phyloP scores from a whole-genome alignment of 53 echinoderm and acorn worm genomes.

The Paracentrotus lividus region DNA sequence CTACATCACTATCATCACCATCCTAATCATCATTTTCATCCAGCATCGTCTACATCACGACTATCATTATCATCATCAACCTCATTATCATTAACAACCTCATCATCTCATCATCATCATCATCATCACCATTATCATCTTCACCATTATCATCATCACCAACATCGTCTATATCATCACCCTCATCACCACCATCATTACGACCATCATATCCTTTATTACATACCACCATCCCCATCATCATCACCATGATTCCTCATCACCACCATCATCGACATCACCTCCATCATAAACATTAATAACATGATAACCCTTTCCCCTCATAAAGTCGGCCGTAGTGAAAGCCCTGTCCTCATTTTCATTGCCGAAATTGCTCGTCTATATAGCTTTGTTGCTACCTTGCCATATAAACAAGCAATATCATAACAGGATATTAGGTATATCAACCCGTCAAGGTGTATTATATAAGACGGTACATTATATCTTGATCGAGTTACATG shows the following conservation, averaged over 20 bases:
- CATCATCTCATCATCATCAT: background rate
- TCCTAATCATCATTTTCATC: background rate
- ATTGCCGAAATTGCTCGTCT: background rate
- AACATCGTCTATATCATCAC: background rate
- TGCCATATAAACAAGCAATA: conserved; percentile 22
- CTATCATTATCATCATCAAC: background rate
- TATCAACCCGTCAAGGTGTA: conserved; percentile 21
- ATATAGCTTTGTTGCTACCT: background rate
- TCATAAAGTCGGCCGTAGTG: too few relatives aligned
- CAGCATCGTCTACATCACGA: background rate
- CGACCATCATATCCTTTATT: background rate
- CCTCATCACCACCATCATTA: background rate
- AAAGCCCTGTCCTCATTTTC: background rate
- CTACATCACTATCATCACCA: background rate
- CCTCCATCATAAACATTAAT: background rate
- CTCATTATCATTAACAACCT: background rate
- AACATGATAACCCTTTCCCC: background rate
- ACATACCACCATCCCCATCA: background rate
- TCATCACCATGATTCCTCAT: background rate
- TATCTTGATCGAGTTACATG: background rate
- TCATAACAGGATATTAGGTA: conserved; percentile 17
- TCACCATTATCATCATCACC: background rate
- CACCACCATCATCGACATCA: background rate
- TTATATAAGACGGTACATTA: background rate
- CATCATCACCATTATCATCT: background rate